These are phyloP conservation scores for Sitophilus oryzae DNA, from an alignment of 1,140 invertebrate genomes.

Conservation along the genomic window DNA sequence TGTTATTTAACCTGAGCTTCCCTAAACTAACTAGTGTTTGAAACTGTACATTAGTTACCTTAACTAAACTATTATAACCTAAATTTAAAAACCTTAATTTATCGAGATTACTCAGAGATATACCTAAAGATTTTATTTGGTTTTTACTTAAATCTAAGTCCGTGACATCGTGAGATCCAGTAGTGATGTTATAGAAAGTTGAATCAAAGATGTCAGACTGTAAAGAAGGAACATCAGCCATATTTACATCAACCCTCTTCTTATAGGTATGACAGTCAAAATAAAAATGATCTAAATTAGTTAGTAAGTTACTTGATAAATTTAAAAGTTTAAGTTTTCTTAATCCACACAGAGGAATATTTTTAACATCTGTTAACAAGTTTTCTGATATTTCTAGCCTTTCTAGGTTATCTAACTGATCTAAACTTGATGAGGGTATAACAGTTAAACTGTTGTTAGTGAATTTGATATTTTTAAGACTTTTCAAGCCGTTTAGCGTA, in stretches of 20 bases:
- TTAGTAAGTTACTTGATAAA: slow-evolving; percentile 25
- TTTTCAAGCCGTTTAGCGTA: slow-evolving; percentile 23
- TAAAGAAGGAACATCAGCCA: slow-evolving; percentile 4
- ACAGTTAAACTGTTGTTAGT: slow-evolving; percentile 25
- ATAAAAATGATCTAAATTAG: slow-evolving; percentile 10
- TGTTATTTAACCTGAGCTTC: slow-evolving; percentile 18
- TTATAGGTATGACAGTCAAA: not conserved
- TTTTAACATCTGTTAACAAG: slow-evolving; percentile 21
- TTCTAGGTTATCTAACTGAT: slow-evolving; percentile 26
- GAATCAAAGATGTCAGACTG: not conserved
- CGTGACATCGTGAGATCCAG: slow-evolving; percentile 11
- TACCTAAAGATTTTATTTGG: slow-evolving; percentile 23
- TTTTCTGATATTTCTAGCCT: slow-evolving; percentile 32
- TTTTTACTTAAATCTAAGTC: slow-evolving; percentile 34
- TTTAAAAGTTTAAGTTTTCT: slow-evolving; percentile 24
- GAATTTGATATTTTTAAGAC: slow-evolving; percentile 30
- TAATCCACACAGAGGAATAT: slow-evolving; percentile 30
- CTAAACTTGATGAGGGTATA: slow-evolving; percentile 23
- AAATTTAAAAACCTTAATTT: slow-evolving; percentile 25
- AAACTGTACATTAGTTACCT: slow-evolving; percentile 13
- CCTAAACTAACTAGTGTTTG: slow-evolving; percentile 13
- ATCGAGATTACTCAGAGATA: slow-evolving; percentile 23
- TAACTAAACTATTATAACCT: slow-evolving; percentile 22
- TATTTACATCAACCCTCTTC: slow-evolving; percentile 8
- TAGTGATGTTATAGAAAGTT: slow-evolving; percentile 6